Percentiles rank a stretch among this genome's conserved stretches.
These are phyloP conservation scores for Sturnira hondurensis DNA, from an alignment of 2,113 vertebrate genomes.

Conservation along the genomic window DNA sequence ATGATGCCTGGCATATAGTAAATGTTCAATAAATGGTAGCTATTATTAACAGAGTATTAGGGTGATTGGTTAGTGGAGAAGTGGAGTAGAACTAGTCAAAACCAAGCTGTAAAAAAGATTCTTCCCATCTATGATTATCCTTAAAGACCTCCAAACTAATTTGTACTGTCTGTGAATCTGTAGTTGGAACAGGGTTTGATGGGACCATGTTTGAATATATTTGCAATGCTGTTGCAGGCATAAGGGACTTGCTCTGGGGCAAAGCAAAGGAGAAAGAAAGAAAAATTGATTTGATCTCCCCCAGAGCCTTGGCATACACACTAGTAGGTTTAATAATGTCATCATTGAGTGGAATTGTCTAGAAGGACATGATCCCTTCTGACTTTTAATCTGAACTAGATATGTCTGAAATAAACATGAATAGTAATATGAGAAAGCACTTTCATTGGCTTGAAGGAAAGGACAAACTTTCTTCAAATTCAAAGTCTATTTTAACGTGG, in stretches of 20 bases:
- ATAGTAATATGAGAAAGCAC: neutral
- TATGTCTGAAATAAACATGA: neutral
- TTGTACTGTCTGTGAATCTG: neutral
- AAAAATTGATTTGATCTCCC: neutral
- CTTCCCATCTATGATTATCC: neutral
- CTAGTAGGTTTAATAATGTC: neutral
- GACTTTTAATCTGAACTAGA: neutral
- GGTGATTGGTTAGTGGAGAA: neutral
- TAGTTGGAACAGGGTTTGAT: neutral
- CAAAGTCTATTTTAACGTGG: slow-evolving; percentile 24
- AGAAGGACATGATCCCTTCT: neutral
- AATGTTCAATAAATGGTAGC: neutral
- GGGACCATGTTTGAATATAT: neutral
- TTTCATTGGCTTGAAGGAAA: slow-evolving; percentile 38
- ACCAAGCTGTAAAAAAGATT: neutral
- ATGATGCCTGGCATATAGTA: neutral
- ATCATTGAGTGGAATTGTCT: neutral
- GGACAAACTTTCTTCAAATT: slow-evolving; percentile 25
- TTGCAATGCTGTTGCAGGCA: neutral
- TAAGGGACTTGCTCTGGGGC: neutral
- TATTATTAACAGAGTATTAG: neutral
- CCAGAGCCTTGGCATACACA: neutral
- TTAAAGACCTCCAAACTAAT: neutral
- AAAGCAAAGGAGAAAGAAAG: neutral
- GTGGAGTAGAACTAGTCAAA: neutral